Base-by-base conservation (phyloP, 2,797 vertebrate species). In the Urophycis tenuis region DNA sequence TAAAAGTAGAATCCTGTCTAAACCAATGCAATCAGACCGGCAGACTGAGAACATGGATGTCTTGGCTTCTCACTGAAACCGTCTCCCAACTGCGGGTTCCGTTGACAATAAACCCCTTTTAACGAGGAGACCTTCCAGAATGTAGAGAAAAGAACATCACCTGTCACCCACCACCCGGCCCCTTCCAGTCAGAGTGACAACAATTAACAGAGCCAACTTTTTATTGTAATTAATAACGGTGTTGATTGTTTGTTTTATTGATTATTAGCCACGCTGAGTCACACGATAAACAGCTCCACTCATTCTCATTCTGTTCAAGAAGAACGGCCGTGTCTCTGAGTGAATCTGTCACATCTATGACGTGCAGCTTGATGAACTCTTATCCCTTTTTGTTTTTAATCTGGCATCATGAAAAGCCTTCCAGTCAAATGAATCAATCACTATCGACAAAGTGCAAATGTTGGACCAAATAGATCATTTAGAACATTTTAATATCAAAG, bases 161-260 rank as follows among this genome's bases (percentile, higher is more conserved):
- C 75, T 78, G 36, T 9, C 73, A 75, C 74, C 60, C 80, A 80
- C 67, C 67, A 85, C 81, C 88, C 81, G 19, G 85, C 83, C 84
- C 82, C 81, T 84, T 83, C 71, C 77, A 81, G 70, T 32, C 67
- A 74, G 84, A 83, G 74, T 84, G 87, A 79, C 83, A 86, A 89
- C 90, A 88, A 91, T 92, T 90, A 91, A 89, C 89, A 79, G 78
- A 82, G 87, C 82, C 84, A 88, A 85, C 81, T 86, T 89, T 87
- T 90, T 86, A 89, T 87, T 87, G 81, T 86, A 86, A 89, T 91
- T 87, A 89, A 89, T 91, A 88, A 87, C 85, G 74, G 78, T 89
- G 82, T 39, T 73, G 81, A 84, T 77, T 81, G 88, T 29, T 67
- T 67, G 3, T 29, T 3, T 67, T 29, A 29, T 41, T 41, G 60